Percentiles rank a stretch among this genome's conserved stretches.
These are phyloP conservation scores for Eufriesea mexicana DNA, from an alignment of 1,140 invertebrate genomes.

Conservation along the genomic window DNA sequence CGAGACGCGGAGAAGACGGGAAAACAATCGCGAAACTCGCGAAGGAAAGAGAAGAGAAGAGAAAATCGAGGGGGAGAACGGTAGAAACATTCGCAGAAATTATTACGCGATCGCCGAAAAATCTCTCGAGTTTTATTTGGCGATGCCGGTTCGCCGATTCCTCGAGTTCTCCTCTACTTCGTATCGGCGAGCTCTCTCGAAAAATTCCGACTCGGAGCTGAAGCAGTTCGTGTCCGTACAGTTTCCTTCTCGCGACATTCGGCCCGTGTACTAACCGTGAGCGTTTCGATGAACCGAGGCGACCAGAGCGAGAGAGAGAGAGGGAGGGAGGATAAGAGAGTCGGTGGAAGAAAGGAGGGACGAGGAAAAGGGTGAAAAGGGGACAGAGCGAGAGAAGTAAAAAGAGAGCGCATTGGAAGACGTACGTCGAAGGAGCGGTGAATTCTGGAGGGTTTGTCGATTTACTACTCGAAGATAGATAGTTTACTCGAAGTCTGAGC, in stretches of 20 bases:
- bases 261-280: conserved; percentile 13
- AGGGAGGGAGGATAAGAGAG: no score
- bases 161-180: conserved; percentile 19
- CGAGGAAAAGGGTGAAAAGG: background rate
- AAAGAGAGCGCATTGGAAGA: conserved; percentile 34
- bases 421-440: conserved; percentile 47
- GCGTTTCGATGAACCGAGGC: conserved; percentile 19
- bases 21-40: background rate
- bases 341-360: background rate
- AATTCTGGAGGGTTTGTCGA: conserved; percentile 61
- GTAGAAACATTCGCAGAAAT: conserved; percentile 4
- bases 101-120: conserved; percentile 40
- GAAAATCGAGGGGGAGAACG: background rate
- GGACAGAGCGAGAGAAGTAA: background rate
- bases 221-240: conserved; percentile 5
- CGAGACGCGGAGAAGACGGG: background rate
- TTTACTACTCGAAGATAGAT: conserved; percentile 67
- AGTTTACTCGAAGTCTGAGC: conserved; percentile 62
- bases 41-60: background rate
- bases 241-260: conserved; percentile 37
- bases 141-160: conserved; percentile 2
- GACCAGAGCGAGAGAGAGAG: background rate
- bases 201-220: conserved; percentile 16
- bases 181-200: conserved; percentile 16
- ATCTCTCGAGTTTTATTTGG: conserved; percentile 40